A percentile compares a stretch with the other conserved stretches of the same genome.
These are phyloP conservation scores for Gavia stellata DNA, from an alignment of 2,113 vertebrate genomes.

Conservation along the genomic window DNA sequence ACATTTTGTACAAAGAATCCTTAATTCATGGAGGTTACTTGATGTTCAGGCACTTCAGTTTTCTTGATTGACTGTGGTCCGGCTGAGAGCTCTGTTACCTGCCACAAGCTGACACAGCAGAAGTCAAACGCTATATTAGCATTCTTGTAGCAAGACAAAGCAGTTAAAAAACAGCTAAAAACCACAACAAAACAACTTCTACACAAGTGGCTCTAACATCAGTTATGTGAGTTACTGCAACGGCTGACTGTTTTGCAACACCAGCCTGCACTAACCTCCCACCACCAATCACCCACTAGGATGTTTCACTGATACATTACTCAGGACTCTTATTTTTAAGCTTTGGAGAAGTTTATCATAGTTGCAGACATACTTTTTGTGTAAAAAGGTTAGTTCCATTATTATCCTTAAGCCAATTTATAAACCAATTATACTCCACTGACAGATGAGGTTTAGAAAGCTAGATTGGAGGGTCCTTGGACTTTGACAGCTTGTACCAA, in stretches of 20 bases:
- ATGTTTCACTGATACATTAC: background rate
- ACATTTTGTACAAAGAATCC: background rate
- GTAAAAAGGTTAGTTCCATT: background rate
- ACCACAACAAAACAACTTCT: background rate
- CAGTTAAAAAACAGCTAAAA: background rate
- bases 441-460: slow-evolving; percentile 37
- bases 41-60: background rate
- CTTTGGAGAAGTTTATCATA: background rate
- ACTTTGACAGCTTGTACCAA: slow-evolving; percentile 58
- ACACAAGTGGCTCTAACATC: background rate
- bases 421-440: background rate
- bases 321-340: background rate
- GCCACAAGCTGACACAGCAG: background rate
- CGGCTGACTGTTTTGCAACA: background rate
- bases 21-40: background rate
- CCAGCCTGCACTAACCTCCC: background rate
- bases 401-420: slow-evolving; percentile 36
- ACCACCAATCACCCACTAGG: background rate
- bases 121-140: background rate
- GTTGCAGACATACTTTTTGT: background rate
- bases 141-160: background rate
- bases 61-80: accelerated
- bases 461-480: slow-evolving; percentile 53
- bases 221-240: background rate
- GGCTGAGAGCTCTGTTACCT: background rate